Evolutionary conservation across 2,888 invertebrate species (phyloP).

Genomic region (Pardosa pseudoannulata): DNA sequence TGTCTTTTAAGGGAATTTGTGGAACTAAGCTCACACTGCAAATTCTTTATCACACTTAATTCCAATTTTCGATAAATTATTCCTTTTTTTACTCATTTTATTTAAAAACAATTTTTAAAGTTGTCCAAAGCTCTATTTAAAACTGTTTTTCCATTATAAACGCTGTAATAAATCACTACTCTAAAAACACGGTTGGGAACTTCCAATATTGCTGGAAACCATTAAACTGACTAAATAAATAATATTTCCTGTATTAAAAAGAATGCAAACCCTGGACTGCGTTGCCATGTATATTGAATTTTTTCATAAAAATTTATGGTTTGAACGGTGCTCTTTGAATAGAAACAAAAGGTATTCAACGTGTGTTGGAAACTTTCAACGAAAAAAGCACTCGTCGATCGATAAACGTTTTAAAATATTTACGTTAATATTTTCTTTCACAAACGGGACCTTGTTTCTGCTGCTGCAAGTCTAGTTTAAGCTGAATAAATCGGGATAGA

Average conservation of each 20-base stretch:
- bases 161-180: not conserved
- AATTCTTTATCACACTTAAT: not conserved
- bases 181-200: not conserved
- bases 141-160: not conserved
- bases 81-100: not conserved
- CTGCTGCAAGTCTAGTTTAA: not conserved
- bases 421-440: not conserved
- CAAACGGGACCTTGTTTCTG: not conserved
- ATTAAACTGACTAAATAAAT: slow-evolving; percentile 1
- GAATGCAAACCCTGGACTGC: not conserved
- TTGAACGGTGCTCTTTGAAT: not conserved
- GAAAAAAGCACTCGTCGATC: not conserved
- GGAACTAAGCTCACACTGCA: too few relatives aligned
- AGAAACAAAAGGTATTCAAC: slow-evolving; percentile 1
- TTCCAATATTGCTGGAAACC: slow-evolving; percentile 12
- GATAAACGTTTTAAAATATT: not conserved
- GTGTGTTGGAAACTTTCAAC: not conserved
- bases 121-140: not conserved
- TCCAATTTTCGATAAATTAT: not conserved
- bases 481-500: too few relatives aligned
- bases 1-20: too few relatives aligned
- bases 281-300: not conserved
- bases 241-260: not conserved
- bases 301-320: not conserved
- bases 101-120: not conserved